Base-by-base conservation (phyloP, 2,113 vertebrate species). In the Bucco capensis region DNA sequence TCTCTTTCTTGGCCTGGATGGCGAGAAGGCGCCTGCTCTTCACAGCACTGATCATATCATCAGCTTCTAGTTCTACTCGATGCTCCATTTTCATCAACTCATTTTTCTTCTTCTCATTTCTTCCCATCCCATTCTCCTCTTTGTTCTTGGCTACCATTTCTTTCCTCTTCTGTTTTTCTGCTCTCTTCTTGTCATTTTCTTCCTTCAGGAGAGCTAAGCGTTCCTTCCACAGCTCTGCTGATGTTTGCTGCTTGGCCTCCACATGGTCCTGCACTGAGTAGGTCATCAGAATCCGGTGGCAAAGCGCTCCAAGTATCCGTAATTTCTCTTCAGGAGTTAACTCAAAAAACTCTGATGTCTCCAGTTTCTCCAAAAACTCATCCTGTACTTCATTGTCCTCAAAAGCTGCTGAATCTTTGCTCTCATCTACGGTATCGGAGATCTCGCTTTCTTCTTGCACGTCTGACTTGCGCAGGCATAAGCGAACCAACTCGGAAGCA, bases 211-310 rank as follows among this genome's bases (percentile, higher is more conserved):
- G 96, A 5, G 99, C 99, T 3, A 99, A 95, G 8, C 99, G 98
- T 80, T 99, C 99, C 95, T 99, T 99, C 99, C 99, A 99, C 49
- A 99, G 92, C 94, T 99, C 99, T 1, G 98, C 98, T 0, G 99
- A 98, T 1, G 97, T 97, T 71, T 99, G 99, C 86, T 99, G 99
- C 88, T 98, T 98, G 30, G 98, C 95, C 16, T 99, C 99, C 60
- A 99, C 98, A 0, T 99, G 98, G 90, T 99, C 99, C 93, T 99
- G 99, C 71, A 99, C 98, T 0, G 99, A 99, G 91, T 99, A 99
- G 0, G 99, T 99, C 99, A 99, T 99, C 6, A 99, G 98, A 56
- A 99, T 99, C 35, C 99, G 98, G 96, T 99, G 99, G 91, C 98
- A 99, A 31, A 99, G 97, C 0, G 99, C 99, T 25, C 98, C 97